Base-by-base conservation (phyloP, 2,113 vertebrate species). In the Sitta europaea region DNA sequence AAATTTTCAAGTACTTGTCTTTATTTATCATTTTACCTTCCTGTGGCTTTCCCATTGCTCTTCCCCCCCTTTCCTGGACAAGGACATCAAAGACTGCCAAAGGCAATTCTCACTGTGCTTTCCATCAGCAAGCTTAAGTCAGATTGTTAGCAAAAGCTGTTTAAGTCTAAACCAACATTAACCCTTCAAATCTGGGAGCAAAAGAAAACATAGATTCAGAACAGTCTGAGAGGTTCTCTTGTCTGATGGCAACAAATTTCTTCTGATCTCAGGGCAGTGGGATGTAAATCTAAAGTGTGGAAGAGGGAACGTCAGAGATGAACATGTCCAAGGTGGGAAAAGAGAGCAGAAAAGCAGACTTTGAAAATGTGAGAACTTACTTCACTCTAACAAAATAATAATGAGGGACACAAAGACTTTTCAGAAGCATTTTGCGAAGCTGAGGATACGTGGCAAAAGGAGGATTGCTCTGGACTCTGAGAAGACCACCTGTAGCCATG, bases 11-110 rank as follows among this genome's bases (percentile, higher is more conserved):
- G 47, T 28, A 55, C 21, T 74, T 54, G 29, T 86, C 85, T 80
- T 86, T 93, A 86, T 86, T 86, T 76, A 71, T 90, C 63, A 83
- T 76, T 90, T 90, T 88, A 59, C 42, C 35, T 91, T 91, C 65
- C 73, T 31, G 40, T 78, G 76, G 50, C 40, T 94, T 81, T 83
- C 71, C 54, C 71, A 82, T 28, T 10, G 36, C 40, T 86, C 19
- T 58, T 76, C 4, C 43, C 24, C 27, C 10, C 24, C 36, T 74
- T 86, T 77, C 51, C 71, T 11, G 2, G 54, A 73, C 63, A 73
- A 62, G 50, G 78, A 51, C 75, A 90, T 83, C 65, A 74, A 90
- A 79, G 77, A 79, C 77, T 85, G 84, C 40, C 59, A 96, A 86
- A 83, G 63, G 78, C 85, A 88, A 54, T 35, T 91, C 66, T 82